Evolutionary conservation across 2,113 vertebrate species (phyloP), one percentile per base, ranked within the genome.

Genomic region (Cathartes aura): DNA sequence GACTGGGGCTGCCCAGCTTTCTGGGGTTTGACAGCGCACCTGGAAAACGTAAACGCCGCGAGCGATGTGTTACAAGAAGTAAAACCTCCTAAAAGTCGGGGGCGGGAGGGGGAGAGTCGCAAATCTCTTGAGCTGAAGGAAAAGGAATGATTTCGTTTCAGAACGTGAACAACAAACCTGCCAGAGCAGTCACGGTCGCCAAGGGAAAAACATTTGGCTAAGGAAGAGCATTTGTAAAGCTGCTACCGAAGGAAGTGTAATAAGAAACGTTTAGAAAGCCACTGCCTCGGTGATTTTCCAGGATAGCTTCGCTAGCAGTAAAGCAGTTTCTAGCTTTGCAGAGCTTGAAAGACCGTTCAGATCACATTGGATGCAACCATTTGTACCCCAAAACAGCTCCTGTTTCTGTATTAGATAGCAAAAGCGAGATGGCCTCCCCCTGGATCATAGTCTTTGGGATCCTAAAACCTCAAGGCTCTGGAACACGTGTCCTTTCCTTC

Each of bases 191-290:
- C 95, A 9, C 6, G 5, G 82, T 56, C 15, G 50, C 91, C 91
- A 82, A 91, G 89, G 95, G 91, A 91, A 62, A 91, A 87, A 45
- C 80, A 20, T 89, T 96, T 94, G 93, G 96, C 91, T 50, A 36
- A 83, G 91, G 80, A n/a, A 67, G n/a, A 87, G 80, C 43, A 2
- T 93, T 94, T 80, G 89, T 82, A 32, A 87, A 81, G 93, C 91
- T 87, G 94, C 94, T 96, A 53, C 91, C 7, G 64, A 53, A 76
- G 80, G 93, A 62, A 89, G 81, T 24, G 80, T 62, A 66, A 74
- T 53, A 53, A 89, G 80, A 62, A 91, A 64, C 13, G 26, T 47
- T 89, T 26, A 17, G 45, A 81, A 87, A 93, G 89, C 67, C 68
- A 0, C 93, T 87, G 91, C 93, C 91, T 89, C 34, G 5, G 78